Evolutionary conservation across 2,888 invertebrate species (phyloP), one percentile per base, ranked within the genome.

Genomic region (Acleris holmiana): DNA sequence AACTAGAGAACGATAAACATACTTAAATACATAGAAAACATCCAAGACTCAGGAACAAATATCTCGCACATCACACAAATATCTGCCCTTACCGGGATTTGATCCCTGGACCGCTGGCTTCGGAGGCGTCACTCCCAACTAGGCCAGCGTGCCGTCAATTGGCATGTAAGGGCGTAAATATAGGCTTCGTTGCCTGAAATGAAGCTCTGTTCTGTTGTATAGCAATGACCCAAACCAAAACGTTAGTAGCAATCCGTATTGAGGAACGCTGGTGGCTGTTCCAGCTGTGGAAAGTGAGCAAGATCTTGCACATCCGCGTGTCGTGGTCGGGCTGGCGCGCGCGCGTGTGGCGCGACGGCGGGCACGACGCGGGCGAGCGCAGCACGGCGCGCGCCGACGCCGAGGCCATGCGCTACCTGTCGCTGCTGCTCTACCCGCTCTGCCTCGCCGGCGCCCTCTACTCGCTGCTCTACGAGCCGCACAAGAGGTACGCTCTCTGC

Each of bases 261-360:
- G 8, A 41, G 15, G n/a, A 2, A 17, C 5, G 10, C n/a, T 15
- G 65, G 69, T 41, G 71, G 68, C 5, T 25, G 18, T 86, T 89
- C 48, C 82, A 97, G 96, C 80, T 98, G 65, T 99, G 99, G 99
- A 99, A 99, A 90, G 96, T 98, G 49, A 97, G 95, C 69, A 99
- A 99, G 84, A 97, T 99, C 10, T 93, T 98, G 3, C 97, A 97
- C 82, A 79, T 97, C n/a, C 93, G 94, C 35, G 78, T 96, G 29
- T 85, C 85, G 10, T 93, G 93, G 76, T 75, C 73, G 18, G 91
- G 93, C 10, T 82, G 84, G 75, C 67, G 70, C 74, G 74, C 78
- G 19, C 77, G 77, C 25, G 74, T 87, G 44, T 85, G 84, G 80
- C 82, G 87, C 6, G 76, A 68, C 18, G 66, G 57, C 49, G 50